phyloP scores from a whole-genome alignment of 2,113 vertebrate genomes.

The Nasalis larvatus region DNA sequence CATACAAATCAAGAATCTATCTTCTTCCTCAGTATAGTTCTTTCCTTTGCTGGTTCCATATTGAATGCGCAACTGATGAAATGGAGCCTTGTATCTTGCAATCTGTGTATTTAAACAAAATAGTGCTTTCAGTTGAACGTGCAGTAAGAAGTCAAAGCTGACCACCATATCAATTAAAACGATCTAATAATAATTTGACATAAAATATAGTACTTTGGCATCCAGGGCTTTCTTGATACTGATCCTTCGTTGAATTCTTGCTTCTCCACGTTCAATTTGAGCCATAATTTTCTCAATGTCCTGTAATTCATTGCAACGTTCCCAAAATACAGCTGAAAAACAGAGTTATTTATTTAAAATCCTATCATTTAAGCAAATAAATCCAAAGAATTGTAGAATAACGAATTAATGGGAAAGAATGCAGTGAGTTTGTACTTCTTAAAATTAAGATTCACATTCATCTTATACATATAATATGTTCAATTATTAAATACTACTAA shows the following conservation, averaged over 20 bases:
- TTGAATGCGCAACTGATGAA: conserved; percentile 92
- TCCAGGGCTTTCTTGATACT: conserved; percentile 95
- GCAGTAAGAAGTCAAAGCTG: background rate
- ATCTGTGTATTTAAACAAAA: conserved; percentile 84
- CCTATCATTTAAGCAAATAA: conserved; percentile 34
- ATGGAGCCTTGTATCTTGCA: conserved; percentile 93
- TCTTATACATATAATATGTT: background rate
- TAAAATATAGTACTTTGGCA: conserved; percentile 87
- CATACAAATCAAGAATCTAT: conserved; percentile 94
- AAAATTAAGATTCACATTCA: conserved; percentile 21
- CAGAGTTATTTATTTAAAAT: conserved; percentile 55
- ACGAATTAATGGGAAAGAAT: conserved; percentile 6
- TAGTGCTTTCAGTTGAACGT: conserved; percentile 25
- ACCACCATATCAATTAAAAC: background rate
- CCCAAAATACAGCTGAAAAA: conserved; percentile 93
- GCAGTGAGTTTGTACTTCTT: background rate
- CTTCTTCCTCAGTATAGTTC: conserved; percentile 94
- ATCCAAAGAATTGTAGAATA: conserved; percentile 21
- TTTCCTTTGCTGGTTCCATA: conserved; percentile 95
- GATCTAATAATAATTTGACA: background rate
- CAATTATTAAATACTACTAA: conserved; percentile 29
- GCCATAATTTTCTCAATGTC: conserved; percentile 95
- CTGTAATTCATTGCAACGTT: conserved; percentile 93
- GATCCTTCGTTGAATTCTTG: conserved; percentile 92
- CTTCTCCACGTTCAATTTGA: conserved; percentile 93